Conservation (phyloP, 2,888 invertebrate genomes). For the Tineola bisselliella region DNA sequence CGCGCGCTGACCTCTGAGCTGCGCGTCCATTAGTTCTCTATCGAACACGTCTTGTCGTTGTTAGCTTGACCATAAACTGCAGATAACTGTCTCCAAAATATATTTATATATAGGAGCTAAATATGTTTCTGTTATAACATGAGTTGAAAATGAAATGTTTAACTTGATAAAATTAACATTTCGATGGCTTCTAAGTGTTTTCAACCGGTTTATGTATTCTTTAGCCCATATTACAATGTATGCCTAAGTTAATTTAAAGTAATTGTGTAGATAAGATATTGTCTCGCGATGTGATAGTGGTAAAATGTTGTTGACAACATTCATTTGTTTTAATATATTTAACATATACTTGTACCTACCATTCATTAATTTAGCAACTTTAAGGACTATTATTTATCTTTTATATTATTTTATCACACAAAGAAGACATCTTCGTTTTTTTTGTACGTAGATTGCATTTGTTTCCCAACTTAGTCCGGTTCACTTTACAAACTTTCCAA, state of each 20-base stretch:
- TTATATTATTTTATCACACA: not conserved
- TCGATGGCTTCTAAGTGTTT: slow-evolving; percentile 30
- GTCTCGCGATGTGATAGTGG: slow-evolving; percentile 28
- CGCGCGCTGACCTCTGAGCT: slow-evolving; percentile 8
- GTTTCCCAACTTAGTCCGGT: slow-evolving; percentile 27
- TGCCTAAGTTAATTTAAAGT: slow-evolving; percentile 43
- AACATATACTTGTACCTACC: too few relatives aligned
- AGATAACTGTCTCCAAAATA: slow-evolving; percentile 17
- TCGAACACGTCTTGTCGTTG: slow-evolving; percentile 28
- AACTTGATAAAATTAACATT: slow-evolving; percentile 34
- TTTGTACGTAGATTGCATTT: not conserved
- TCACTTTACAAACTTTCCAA: slow-evolving; percentile 35
- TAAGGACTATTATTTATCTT: too few relatives aligned
- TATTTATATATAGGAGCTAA: slow-evolving; percentile 36
- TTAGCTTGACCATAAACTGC: slow-evolving; percentile 26
- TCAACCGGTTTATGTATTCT: slow-evolving; percentile 28
- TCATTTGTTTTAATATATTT: not conserved
- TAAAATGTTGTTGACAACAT: slow-evolving; percentile 13
- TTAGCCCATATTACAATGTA: slow-evolving; percentile 31
- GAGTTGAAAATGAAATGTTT: slow-evolving; percentile 35
- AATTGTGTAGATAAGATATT: slow-evolving; percentile 43
- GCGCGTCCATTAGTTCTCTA: slow-evolving; percentile 26
- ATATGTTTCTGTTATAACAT: slow-evolving; percentile 33
- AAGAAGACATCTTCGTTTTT: not conserved
- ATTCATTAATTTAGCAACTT: too few relatives aligned